Conservation (phyloP, 2,797 vertebrate genomes). For the Petrocephalus schoutedeni region DNA sequence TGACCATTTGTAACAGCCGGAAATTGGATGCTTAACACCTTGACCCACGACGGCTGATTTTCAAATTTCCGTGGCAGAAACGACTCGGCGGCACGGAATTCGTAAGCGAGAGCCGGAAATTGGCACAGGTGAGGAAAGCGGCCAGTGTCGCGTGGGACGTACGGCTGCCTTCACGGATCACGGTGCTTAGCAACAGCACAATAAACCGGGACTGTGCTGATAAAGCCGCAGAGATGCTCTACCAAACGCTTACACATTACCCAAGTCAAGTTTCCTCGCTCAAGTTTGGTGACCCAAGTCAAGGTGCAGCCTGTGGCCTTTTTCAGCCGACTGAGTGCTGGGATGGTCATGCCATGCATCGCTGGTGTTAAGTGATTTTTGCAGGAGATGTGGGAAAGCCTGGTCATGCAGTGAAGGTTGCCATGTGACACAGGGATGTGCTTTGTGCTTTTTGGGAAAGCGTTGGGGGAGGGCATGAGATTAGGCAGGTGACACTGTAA, state of each 20-base stretch:
- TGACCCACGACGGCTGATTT: constrained; percentile 47
- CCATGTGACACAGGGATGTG: background rate
- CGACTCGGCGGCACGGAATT: constrained; percentile 33
- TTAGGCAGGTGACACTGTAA: background rate
- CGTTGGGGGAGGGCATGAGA: background rate
- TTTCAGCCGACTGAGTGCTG: background rate
- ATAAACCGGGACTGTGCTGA: background rate
- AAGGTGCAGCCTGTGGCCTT: background rate
- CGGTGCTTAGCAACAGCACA: background rate
- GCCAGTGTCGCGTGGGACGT: background rate
- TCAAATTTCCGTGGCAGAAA: constrained; percentile 50
- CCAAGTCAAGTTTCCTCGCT: background rate
- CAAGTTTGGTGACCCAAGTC: background rate
- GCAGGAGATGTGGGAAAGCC: background rate
- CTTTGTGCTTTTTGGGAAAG: background rate
- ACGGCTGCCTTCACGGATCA: background rate
- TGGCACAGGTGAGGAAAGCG: background rate
- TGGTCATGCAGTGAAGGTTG: background rate
- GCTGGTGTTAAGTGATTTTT: background rate
- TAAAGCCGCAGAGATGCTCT: background rate
- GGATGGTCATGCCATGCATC: background rate
- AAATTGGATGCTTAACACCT: constrained; percentile 57
- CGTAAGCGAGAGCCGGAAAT: background rate
- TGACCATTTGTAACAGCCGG: constrained; percentile 51
- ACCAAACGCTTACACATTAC: background rate